Conservation (phyloP, 1,140 invertebrate species). For the Copidosoma floridanum region DNA sequence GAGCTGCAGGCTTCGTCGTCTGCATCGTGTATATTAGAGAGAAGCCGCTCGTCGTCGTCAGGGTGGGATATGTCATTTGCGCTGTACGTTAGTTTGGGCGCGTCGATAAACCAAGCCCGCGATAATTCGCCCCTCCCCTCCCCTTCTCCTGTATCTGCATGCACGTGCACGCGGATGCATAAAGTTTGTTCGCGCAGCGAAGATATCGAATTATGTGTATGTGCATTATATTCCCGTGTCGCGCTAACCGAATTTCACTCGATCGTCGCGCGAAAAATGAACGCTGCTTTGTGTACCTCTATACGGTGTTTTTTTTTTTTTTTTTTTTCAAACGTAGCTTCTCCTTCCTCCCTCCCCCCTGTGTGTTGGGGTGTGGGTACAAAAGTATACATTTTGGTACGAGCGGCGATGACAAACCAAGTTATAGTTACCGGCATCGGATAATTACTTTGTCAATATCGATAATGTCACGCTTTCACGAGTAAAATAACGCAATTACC, state of each 20-base stretch:
- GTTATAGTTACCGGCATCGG: no score
- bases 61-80: slow-evolving; percentile 24
- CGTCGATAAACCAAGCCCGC: not conserved
- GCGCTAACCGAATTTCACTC: not conserved
- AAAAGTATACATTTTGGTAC: no score
- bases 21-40: no score
- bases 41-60: not conserved
- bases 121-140: slow-evolving; percentile 4
- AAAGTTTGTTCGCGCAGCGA: not conserved
- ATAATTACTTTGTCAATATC: no score
- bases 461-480: no score
- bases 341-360: no score
- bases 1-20: no score
- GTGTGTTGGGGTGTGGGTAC: no score
- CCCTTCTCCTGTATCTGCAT: no score
- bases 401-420: no score
- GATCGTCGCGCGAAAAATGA: not conserved
- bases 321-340: not conserved
- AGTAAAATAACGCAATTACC: no score
- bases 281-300: not conserved
- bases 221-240: slow-evolving; percentile 12
- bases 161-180: not conserved
- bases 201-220: not conserved
- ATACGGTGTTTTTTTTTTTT: not conserved
- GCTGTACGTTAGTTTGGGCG: not conserved